Conservation (phyloP, 2,888 invertebrate genomes). For the Drosophila borealis region DNA sequence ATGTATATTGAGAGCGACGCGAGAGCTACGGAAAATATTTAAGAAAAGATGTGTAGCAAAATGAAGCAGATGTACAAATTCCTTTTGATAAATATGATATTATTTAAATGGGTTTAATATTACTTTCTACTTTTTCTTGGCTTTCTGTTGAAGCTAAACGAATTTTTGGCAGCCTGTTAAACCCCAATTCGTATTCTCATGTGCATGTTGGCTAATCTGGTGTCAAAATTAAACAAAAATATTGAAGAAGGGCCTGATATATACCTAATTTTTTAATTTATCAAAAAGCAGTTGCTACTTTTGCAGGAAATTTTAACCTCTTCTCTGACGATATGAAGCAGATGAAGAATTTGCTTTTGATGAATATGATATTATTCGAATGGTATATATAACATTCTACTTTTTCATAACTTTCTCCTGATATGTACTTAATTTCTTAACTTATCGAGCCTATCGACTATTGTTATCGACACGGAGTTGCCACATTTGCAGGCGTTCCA, state of each 20-base stretch:
- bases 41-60: background rate
- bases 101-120: background rate
- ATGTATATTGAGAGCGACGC: constrained; percentile 2
- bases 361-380: background rate
- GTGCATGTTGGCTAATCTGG: background rate
- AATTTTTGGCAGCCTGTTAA: background rate
- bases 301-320: too few relatives aligned
- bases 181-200: background rate
- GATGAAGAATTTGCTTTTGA: background rate
- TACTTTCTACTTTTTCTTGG: background rate
- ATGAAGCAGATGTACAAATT: background rate
- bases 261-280: too few relatives aligned
- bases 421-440: too few relatives aligned
- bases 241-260: too few relatives aligned
- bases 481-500: too few relatives aligned
- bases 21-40: background rate
- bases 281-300: too few relatives aligned
- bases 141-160: background rate
- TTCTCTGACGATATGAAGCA: background rate
- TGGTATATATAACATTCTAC: too few relatives aligned
- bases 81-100: background rate
- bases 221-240: background rate
- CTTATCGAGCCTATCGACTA: too few relatives aligned
- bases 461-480: too few relatives aligned
- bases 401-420: too few relatives aligned